phyloP scores from a whole-genome alignment of 2,888 invertebrate species.

The Melieria picta region DNA sequence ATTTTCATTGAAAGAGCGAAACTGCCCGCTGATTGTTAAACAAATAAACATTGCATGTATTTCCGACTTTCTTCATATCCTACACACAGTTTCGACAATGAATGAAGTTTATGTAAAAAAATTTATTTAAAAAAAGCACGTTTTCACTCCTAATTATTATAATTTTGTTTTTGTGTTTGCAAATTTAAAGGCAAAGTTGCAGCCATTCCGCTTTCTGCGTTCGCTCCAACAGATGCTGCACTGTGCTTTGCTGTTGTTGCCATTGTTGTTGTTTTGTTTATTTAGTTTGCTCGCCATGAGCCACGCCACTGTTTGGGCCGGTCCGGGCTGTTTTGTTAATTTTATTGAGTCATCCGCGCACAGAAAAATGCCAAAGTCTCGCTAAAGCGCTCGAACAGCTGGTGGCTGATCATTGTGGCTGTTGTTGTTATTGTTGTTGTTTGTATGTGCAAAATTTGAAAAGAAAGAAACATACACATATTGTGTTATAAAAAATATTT shows the following conservation, averaged over 20 bases:
- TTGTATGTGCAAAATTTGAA: background rate
- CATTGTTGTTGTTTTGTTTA: background rate
- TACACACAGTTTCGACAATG: too few relatives aligned
- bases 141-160: too few relatives aligned
- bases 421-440: background rate
- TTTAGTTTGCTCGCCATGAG: background rate
- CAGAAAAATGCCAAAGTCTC: background rate
- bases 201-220: too few relatives aligned
- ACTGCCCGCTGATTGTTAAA: too few relatives aligned
- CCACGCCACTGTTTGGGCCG: background rate
- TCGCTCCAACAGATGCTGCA: too few relatives aligned
- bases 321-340: background rate
- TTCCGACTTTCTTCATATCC: too few relatives aligned
- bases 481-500: slow-evolving; percentile 19
- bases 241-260: background rate
- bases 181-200: too few relatives aligned
- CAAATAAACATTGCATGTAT: too few relatives aligned
- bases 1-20: too few relatives aligned
- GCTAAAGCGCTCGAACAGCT: background rate
- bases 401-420: background rate
- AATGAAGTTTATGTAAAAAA: too few relatives aligned
- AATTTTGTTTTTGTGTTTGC: too few relatives aligned
- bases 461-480: slow-evolving; percentile 32
- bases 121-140: too few relatives aligned
- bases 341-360: background rate